These are phyloP conservation scores for Hyperoplus lanceolatus DNA, from an alignment of 2,797 vertebrate species.

Conservation along the genomic window DNA sequence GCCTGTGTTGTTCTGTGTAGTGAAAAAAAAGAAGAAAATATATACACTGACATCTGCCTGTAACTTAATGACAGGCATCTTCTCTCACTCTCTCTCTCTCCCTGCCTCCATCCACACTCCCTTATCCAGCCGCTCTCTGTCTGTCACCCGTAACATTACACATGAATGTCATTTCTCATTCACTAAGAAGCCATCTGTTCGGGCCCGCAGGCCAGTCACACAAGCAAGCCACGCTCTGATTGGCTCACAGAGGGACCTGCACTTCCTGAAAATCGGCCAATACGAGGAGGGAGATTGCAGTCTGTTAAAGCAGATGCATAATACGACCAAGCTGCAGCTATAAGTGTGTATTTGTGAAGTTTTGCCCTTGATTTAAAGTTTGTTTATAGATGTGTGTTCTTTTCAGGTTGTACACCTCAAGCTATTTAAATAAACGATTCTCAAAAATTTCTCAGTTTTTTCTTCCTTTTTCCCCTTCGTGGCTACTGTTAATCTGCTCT, in stretches of 20 bases:
- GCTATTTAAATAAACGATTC: background rate
- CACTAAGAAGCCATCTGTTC: conserved; percentile 77
- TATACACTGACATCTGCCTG: conserved; percentile 61
- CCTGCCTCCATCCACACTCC: conserved; percentile 41
- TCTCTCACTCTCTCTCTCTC: conserved; percentile 17
- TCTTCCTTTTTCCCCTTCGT: conserved; percentile 25
- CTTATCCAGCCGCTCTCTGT: conserved; percentile 47
- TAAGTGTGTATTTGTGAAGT: background rate
- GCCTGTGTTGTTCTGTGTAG: conserved; percentile 34
- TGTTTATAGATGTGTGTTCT: background rate
- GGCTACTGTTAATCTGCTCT: conserved; percentile 16
- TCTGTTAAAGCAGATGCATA: conserved; percentile 8
- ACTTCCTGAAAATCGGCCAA: conserved; percentile 58
- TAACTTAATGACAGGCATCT: conserved; percentile 61
- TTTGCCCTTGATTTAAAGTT: conserved; percentile 31
- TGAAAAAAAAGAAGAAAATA: conserved; percentile 23
- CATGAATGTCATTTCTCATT: conserved; percentile 74
- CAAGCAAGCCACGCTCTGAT: conserved; percentile 40
- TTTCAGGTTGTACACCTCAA: conserved; percentile 4
- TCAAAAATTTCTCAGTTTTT: background rate
- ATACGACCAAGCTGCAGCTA: background rate
- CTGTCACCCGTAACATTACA: conserved; percentile 65
- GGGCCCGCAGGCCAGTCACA: conserved; percentile 55
- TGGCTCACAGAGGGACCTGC: conserved; percentile 30
- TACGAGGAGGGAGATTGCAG: conserved; percentile 3